These are phyloP conservation scores for Notothenia coriiceps DNA, from an alignment of 2,113 vertebrate species.

Conservation along the genomic window DNA sequence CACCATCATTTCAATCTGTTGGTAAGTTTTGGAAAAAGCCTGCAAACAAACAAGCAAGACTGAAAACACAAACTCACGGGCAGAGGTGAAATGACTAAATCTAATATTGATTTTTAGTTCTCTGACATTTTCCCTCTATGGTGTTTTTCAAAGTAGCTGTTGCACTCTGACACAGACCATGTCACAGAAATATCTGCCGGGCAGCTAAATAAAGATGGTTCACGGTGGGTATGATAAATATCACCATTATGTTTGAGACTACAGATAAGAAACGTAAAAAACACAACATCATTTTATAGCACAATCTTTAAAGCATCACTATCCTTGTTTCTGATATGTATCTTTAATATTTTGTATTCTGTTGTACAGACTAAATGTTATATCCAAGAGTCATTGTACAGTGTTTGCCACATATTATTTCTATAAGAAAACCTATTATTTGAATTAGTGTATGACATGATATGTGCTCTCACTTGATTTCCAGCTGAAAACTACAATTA, in stretches of 20 bases:
- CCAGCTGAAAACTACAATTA: slow-evolving; percentile 3
- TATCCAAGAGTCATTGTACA: not conserved
- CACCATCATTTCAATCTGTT: slow-evolving; percentile 20
- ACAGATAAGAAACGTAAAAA: not conserved
- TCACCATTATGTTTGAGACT: not conserved
- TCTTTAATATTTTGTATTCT: not conserved
- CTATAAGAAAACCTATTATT: not conserved
- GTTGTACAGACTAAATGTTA: not conserved
- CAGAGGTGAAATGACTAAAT: slow-evolving; percentile 16
- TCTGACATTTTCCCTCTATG: not conserved
- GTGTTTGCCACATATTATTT: not conserved
- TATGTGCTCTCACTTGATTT: slow-evolving; percentile 18
- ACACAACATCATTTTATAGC: not conserved
- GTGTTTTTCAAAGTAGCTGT: slow-evolving; percentile 11
- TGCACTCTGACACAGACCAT: slow-evolving; percentile 11
- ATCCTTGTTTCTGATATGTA: not conserved
- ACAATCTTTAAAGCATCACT: not conserved
- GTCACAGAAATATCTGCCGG: not conserved
- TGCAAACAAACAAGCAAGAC: slow-evolving; percentile 23
- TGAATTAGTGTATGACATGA: not conserved
- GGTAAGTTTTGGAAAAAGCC: slow-evolving; percentile 4
- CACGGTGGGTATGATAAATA: not conserved
- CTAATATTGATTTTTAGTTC: slow-evolving; percentile 31
- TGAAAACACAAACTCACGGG: slow-evolving; percentile 9
- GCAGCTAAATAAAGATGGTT: not conserved